A percentile compares a stretch with the other conserved stretches of the same genome.
These are phyloP conservation scores for Leucania comma DNA, from an alignment of 2,888 invertebrate genomes.

Conservation along the genomic window DNA sequence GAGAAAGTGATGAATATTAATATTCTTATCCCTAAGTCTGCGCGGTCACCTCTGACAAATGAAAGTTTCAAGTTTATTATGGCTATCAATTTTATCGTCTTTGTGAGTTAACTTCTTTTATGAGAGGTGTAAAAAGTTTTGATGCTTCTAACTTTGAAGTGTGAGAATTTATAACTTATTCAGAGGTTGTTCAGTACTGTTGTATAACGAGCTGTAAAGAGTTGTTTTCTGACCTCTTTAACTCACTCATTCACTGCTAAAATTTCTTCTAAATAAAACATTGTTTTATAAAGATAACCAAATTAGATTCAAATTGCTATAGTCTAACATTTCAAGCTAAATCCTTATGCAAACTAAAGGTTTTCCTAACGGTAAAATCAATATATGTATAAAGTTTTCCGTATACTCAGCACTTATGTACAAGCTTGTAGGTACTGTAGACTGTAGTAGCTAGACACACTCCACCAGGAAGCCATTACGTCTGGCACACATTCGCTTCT, in stretches of 20 bases:
- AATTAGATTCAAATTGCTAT: background rate
- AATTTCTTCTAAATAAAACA: background rate
- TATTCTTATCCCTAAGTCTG: constrained; percentile 63
- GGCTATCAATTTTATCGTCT: constrained; percentile 64
- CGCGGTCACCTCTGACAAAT: constrained; percentile 61
- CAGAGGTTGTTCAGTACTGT: constrained; percentile 6
- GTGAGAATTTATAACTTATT: constrained; percentile 20
- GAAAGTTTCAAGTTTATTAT: constrained; percentile 49
- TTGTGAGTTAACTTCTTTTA: constrained; percentile 48
- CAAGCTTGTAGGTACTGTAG: constrained; percentile 23
- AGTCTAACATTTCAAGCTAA: background rate
- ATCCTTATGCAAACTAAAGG: background rate
- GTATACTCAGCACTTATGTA: constrained; percentile 18
- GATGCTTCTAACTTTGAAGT: constrained; percentile 24
- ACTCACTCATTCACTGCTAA: no score
- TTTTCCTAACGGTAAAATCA: constrained; percentile 14
- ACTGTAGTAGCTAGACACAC: constrained; percentile 21
- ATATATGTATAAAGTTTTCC: constrained; percentile 23
- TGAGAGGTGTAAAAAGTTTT: constrained; percentile 26
- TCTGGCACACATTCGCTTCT: constrained; percentile 81
- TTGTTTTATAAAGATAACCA: background rate
- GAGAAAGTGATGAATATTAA: constrained; percentile 74
- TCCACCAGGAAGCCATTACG: constrained; percentile 82
- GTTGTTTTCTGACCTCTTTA: background rate
- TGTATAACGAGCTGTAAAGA: constrained; percentile 13